Conservation (phyloP, 2,113 vertebrate genomes). For the Leucopsar rothschildi region DNA sequence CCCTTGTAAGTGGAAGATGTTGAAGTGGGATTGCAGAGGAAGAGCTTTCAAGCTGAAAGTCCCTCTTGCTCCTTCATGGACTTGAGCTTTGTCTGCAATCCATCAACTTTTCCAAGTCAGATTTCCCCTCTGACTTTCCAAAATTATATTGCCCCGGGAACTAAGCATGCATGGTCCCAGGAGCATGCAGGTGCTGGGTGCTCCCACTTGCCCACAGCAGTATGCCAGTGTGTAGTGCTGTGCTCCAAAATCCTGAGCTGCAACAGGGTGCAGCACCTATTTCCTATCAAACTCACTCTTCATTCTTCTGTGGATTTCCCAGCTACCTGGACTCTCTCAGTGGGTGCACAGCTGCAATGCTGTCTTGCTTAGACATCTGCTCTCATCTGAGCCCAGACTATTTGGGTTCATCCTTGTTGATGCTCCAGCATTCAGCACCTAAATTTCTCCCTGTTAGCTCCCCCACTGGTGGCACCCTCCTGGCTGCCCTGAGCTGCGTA, state of each 20-base stretch:
- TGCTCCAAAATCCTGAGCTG: background rate
- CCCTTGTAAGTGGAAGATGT: background rate
- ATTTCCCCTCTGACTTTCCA: background rate
- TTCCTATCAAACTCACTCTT: background rate
- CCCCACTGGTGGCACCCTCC: background rate
- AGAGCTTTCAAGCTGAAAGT: background rate
- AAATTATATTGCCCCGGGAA: background rate
- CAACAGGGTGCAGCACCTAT: background rate
- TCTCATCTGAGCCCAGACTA: background rate
- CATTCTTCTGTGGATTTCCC: background rate
- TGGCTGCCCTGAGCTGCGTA: background rate
- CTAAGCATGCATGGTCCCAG: too few relatives aligned
- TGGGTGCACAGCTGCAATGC: fast-evolving
- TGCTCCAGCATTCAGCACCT: background rate
- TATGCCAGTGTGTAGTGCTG: fast-evolving
- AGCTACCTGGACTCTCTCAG: background rate
- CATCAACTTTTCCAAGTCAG: background rate
- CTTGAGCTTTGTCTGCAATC: background rate
- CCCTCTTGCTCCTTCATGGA: fast-evolving
- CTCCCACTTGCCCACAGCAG: background rate
- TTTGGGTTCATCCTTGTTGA: background rate
- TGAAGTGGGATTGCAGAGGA: background rate
- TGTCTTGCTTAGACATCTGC: background rate
- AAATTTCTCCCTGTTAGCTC: background rate
- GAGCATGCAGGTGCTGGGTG: fast-evolving